Base-by-base conservation (phyloP, 1,140 invertebrate species). In the Argopecten irradians region DNA sequence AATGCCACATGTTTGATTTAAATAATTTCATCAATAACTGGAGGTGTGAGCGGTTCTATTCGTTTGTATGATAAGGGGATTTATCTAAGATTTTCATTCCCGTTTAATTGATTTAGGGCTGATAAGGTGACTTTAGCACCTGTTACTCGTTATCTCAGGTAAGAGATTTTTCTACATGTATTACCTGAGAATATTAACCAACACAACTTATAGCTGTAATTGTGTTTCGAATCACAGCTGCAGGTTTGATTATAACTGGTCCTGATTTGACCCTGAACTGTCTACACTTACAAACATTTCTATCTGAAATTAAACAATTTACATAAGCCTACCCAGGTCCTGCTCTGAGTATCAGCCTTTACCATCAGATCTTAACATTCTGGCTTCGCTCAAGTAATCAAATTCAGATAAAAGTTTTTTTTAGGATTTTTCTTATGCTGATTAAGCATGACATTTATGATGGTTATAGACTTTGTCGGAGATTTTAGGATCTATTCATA, bases 351-450 rank as follows among this genome's bases (percentile, higher is more conserved):
- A 71, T 71, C 55, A 71, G 16, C 55, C 55, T 71, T 11, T n/a
- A 11, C n/a, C 55, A 28, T 71, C 55, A n/a, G 5, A 71, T 71
- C 55, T 71, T n/a, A 5, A 16, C 1, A 71, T 28, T n/a, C n/a
- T 1, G 7, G 55, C n/a, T 71, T n/a, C 55, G n/a, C 28, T 71
- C n/a, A 71, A 71, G n/a, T 28, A 71, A 71, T 71, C 22, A 28
- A 71, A 71, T 28, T 28, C 55, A 71, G 55, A 71, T 71, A 71
- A 71, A n/a, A 71, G n/a, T 71, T n/a, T 71, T 71, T 71, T 71
- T 55, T 28, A 71, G 7, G 55, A 71, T 71, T 71, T 71, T 28
- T 16, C 22, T 7, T 28, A 71, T n/a, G 28, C n/a, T 71, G 55
- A 71, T 71, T 71, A 28, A n/a, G 55, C 16, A 11, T 71, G 55